These are phyloP conservation scores for Lasioglossum vierecki DNA, from an alignment of 2,888 invertebrate species.

Conservation along the genomic window DNA sequence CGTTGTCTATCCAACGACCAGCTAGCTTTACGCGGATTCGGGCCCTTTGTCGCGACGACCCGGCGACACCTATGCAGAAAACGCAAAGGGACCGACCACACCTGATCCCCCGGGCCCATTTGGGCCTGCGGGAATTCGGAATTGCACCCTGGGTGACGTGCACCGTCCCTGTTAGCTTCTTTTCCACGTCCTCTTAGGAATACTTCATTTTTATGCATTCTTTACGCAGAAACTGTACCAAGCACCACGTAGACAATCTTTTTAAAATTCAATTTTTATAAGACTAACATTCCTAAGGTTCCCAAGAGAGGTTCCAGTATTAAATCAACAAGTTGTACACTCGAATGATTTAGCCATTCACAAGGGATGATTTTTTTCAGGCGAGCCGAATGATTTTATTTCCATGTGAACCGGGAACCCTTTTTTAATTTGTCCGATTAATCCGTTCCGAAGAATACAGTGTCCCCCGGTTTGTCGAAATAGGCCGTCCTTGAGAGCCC, in stretches of 20 bases:
- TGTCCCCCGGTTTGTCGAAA: constrained; percentile 31
- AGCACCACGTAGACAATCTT: background rate
- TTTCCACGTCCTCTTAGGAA: background rate
- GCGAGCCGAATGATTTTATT: constrained; percentile 18
- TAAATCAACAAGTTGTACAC: background rate
- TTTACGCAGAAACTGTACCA: background rate
- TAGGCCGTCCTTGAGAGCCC: constrained; percentile 63
- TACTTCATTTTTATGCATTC: background rate
- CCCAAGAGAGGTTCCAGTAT: background rate
- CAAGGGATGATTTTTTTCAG: background rate
- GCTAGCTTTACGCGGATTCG: constrained; percentile 81
- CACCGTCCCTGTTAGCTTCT: constrained; percentile 13
- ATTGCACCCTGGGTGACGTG: constrained; percentile 43
- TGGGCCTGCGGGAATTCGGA: constrained; percentile 59
- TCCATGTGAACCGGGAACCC: background rate
- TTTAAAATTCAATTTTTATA: background rate
- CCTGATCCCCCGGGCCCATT: constrained; percentile 70
- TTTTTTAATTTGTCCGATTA: constrained; percentile 64
- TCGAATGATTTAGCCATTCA: constrained; percentile 10
- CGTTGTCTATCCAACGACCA: constrained; percentile 77
- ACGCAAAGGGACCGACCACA: constrained; percentile 74
- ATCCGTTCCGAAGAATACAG: constrained; percentile 23
- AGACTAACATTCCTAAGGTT: background rate
- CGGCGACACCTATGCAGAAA: constrained; percentile 72
- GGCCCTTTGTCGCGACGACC: constrained; percentile 77